Conservation (phyloP, 1,140 invertebrate genomes). For the Subanguina moxae region DNA sequence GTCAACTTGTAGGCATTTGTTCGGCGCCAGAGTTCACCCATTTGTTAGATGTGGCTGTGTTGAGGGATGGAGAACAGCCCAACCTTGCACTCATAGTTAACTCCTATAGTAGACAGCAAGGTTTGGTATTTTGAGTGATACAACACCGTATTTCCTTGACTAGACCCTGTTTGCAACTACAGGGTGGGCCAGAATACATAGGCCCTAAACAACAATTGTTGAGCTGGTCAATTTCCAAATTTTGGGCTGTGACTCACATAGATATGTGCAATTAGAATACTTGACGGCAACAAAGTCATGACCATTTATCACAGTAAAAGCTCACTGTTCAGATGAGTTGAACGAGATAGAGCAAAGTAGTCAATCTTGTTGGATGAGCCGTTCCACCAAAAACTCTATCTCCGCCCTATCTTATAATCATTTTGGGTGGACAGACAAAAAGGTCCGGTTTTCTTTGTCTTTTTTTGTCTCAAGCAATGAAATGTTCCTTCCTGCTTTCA, state of each 20-base stretch:
- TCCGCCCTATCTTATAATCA: slow-evolving; percentile 19
- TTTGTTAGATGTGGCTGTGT: slow-evolving; percentile 72
- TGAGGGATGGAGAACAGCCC: slow-evolving; percentile 37
- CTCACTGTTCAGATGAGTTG: background rate
- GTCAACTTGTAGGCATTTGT: slow-evolving; percentile 80
- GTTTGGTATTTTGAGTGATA: too few relatives aligned
- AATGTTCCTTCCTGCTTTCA: background rate
- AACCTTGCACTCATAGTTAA: too few relatives aligned
- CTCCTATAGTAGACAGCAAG: too few relatives aligned
- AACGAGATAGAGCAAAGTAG: background rate
- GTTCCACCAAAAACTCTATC: background rate
- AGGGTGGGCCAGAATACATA: too few relatives aligned
- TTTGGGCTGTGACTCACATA: too few relatives aligned
- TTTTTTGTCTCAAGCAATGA: background rate
- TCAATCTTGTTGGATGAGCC: slow-evolving; percentile 20
- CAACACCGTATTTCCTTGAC: too few relatives aligned
- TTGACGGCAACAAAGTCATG: background rate
- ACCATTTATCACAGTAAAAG: background rate
- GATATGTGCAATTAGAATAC: too few relatives aligned
- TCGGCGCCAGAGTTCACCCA: slow-evolving; percentile 87
- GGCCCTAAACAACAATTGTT: too few relatives aligned
- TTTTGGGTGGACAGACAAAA: slow-evolving; percentile 41
- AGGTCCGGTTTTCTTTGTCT: slow-evolving; percentile 12
- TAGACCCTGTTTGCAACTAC: too few relatives aligned
- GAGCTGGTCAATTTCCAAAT: too few relatives aligned